Evolutionary conservation across 35 echinoderm and acorn worm species (phyloP), one percentile per base, ranked within the genome.

Genomic region (Ptychodera flava): DNA sequence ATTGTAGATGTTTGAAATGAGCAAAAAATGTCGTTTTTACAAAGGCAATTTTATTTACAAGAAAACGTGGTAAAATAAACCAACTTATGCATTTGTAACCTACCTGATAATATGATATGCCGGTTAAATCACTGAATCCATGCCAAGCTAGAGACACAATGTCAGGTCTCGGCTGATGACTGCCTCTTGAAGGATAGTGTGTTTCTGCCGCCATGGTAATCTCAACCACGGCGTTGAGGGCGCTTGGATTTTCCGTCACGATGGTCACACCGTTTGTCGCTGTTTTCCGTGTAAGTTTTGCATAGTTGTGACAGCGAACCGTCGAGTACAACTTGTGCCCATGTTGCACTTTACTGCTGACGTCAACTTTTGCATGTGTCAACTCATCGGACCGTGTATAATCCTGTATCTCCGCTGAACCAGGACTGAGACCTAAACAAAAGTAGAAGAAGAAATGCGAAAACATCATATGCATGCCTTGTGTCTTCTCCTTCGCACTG

Each of bases 21-120:
- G n/a, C n/a, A n/a, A n/a, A n/a, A n/a, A n/a, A n/a, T n/a, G n/a
- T n/a, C n/a, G n/a, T n/a, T n/a, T n/a, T n/a, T n/a, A n/a, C n/a
- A n/a, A n/a, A n/a, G n/a, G n/a, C n/a, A n/a, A n/a, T n/a, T n/a
- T n/a, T n/a, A n/a, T n/a, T n/a, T n/a, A n/a, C n/a, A n/a, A n/a
- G n/a, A n/a, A n/a, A n/a, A n/a, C n/a, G n/a, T n/a, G n/a, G n/a
- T n/a, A n/a, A n/a, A n/a, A n/a, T n/a, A n/a, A n/a, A n/a, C n/a
- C n/a, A n/a, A n/a, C n/a, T n/a, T n/a, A n/a, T n/a, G n/a, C n/a
- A n/a, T n/a, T n/a, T n/a, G n/a, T n/a, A n/a, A 64, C 78, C 30
- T 80, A 90, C 89, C 83, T 90, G 45, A 77, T 85, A 90, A 79
- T 30, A 80, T 0, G 77, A 30, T 14, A 90, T 90, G 16, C 83